phyloP scores from a whole-genome alignment of 1,140 invertebrate species.

The Colletes gigas region DNA sequence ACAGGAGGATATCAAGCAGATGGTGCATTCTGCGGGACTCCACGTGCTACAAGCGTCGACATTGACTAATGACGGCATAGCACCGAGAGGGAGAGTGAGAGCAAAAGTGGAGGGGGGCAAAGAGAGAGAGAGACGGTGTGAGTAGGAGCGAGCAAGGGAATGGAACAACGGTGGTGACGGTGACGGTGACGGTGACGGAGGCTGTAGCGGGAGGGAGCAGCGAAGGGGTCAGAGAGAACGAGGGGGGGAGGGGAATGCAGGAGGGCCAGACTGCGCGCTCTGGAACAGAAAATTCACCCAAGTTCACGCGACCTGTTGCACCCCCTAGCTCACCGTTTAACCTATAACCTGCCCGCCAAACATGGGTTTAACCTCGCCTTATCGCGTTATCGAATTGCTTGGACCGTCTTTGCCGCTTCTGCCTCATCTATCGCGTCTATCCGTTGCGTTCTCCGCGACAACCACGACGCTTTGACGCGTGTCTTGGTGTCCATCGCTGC shows the following conservation, averaged over 20 bases:
- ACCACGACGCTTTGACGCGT: background rate
- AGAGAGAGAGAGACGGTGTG: conserved; percentile 18
- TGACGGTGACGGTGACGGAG: conserved; percentile 8
- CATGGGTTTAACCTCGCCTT: conserved; percentile 81
- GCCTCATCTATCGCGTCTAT: background rate
- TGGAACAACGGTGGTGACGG: background rate
- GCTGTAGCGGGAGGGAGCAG: background rate
- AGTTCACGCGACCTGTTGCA: conserved; percentile 82
- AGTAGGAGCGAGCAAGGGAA: background rate
- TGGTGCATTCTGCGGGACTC: conserved; percentile 77
- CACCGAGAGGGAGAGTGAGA: conserved; percentile 50
- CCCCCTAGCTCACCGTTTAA: conserved; percentile 81
- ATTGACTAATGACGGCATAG: conserved; percentile 81
- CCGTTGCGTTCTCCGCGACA: conserved; percentile 16
- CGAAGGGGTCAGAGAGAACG: conserved; percentile 13
- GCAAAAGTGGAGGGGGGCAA: background rate
- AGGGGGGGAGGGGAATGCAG: conserved; percentile 62
- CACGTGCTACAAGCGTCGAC: conserved; percentile 78
- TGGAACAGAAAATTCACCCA: conserved; percentile 81
- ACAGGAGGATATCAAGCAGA: conserved; percentile 76
- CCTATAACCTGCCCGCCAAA: conserved; percentile 81
- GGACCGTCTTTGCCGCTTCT: conserved; percentile 47
- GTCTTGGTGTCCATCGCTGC: background rate
- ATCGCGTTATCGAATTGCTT: conserved; percentile 80
- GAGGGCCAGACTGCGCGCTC: conserved; percentile 74